These are phyloP conservation scores for Cochlearius cochlearius DNA, from an alignment of 2,113 vertebrate species.

Conservation along the genomic window DNA sequence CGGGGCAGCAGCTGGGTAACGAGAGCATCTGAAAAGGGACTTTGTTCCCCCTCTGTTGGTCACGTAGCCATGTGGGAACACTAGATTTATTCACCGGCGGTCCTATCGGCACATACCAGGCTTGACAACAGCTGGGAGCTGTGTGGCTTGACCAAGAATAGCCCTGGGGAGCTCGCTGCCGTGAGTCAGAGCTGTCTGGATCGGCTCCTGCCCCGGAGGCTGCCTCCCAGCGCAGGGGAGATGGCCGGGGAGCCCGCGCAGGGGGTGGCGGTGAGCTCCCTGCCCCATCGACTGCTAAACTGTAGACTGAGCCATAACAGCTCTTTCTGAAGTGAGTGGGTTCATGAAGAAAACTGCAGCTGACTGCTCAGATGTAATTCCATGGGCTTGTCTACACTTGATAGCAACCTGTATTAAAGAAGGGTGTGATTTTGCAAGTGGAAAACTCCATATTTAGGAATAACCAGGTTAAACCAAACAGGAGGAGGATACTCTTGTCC, in stretches of 20 bases:
- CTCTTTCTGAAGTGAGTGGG: background rate
- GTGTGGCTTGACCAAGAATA: conserved; percentile 40
- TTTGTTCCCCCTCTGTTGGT: conserved; percentile 20
- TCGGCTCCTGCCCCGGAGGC: background rate
- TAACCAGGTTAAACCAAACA: background rate
- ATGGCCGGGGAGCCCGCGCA: accelerated
- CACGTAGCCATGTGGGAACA: conserved; percentile 48
- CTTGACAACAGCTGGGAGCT: conserved; percentile 60
- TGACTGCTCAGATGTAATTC: background rate
- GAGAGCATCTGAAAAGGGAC: background rate
- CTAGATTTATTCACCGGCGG: conserved; percentile 17
- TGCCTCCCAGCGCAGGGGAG: background rate
- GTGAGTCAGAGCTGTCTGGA: conserved; percentile 25
- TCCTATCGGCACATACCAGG: conserved; percentile 6
- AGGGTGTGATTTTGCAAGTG: conserved; percentile 32
- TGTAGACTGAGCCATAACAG: background rate
- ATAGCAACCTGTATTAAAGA: background rate
- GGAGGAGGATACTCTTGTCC: background rate
- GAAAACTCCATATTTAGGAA: conserved; percentile 55
- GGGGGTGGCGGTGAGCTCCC: background rate
- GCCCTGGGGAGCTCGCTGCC: conserved; percentile 1
- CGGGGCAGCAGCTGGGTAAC: background rate
- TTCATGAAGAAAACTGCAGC: background rate
- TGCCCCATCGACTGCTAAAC: background rate
- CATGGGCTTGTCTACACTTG: conserved; percentile 39